phyloP scores from a whole-genome alignment of 92 coral and sea anemone genomes.

The Epizoanthus illoricatus region DNA sequence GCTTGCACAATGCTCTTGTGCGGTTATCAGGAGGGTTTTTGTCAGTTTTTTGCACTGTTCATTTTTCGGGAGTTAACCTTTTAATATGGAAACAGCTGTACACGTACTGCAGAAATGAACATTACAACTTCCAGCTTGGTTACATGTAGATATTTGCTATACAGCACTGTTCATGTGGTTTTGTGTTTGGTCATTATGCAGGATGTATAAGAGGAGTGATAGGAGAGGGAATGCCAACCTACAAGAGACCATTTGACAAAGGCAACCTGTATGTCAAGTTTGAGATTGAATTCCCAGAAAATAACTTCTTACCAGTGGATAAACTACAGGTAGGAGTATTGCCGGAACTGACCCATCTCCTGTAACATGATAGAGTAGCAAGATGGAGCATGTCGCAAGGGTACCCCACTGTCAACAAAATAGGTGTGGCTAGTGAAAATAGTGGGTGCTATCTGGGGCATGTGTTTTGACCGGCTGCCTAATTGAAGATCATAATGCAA shows the following conservation, averaged over 20 bases:
- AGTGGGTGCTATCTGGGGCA: not conserved
- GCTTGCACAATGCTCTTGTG: too few relatives aligned
- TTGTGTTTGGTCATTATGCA: slow-evolving; percentile 22
- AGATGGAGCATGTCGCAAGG: not conserved
- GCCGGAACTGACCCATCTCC: too few relatives aligned
- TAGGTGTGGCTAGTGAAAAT: not conserved
- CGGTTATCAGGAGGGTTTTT: too few relatives aligned
- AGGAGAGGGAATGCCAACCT: slow-evolving; percentile 94
- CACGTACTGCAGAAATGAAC: too few relatives aligned
- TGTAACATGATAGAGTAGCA: too few relatives aligned
- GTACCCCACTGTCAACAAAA: not conserved
- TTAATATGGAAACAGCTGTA: too few relatives aligned
- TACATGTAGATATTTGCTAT: too few relatives aligned
- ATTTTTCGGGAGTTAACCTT: too few relatives aligned
- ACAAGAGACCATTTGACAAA: slow-evolving; percentile 75
- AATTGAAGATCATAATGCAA: not conserved
- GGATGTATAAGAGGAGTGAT: slow-evolving; percentile 89
- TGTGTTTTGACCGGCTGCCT: not conserved
- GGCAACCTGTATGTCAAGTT: slow-evolving; percentile 87
- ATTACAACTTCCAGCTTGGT: too few relatives aligned
- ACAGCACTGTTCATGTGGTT: not conserved
- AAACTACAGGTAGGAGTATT: slow-evolving; percentile 70
- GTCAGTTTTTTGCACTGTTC: too few relatives aligned
- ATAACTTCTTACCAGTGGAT: slow-evolving; percentile 74
- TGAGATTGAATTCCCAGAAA: slow-evolving; percentile 85